These are phyloP conservation scores for Cryptotis parvus DNA, from an alignment of 2,113 vertebrate species.

Conservation along the genomic window DNA sequence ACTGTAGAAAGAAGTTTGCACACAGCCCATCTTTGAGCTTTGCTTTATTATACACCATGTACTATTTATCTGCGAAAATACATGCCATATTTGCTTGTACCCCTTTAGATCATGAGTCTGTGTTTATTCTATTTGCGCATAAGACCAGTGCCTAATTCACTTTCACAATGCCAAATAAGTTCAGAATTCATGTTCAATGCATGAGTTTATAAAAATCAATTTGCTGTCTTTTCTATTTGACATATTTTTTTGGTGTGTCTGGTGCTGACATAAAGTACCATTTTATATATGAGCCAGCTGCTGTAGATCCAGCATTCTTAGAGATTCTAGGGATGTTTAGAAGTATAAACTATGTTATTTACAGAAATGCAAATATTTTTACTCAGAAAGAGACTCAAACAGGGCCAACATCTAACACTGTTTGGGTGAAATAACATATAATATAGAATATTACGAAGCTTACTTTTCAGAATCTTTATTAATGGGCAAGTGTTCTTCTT, in stretches of 20 bases:
- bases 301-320: conserved; percentile 10
- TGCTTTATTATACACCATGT: neutral
- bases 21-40: neutral
- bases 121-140: neutral
- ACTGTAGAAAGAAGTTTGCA: neutral
- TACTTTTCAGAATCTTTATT: conserved; percentile 22
- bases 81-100: neutral
- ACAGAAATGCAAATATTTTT: conserved; percentile 23
- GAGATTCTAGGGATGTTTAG: neutral
- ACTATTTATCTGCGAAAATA: neutral
- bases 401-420: neutral
- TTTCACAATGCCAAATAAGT: neutral
- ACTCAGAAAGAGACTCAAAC: conserved; percentile 11
- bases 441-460: too few species aligned
- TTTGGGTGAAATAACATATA: too few species aligned
- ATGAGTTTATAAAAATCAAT: conserved; percentile 22
- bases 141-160: neutral
- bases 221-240: conserved; percentile 22
- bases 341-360: conserved; percentile 33
- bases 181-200: neutral
- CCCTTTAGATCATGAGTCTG: neutral
- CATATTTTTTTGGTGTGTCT: neutral
- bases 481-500: neutral
- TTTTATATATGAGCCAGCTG: neutral
- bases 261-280: neutral